Base-by-base conservation (phyloP, 2,797 vertebrate genomes). In the Hyperoplus immaculatus region DNA sequence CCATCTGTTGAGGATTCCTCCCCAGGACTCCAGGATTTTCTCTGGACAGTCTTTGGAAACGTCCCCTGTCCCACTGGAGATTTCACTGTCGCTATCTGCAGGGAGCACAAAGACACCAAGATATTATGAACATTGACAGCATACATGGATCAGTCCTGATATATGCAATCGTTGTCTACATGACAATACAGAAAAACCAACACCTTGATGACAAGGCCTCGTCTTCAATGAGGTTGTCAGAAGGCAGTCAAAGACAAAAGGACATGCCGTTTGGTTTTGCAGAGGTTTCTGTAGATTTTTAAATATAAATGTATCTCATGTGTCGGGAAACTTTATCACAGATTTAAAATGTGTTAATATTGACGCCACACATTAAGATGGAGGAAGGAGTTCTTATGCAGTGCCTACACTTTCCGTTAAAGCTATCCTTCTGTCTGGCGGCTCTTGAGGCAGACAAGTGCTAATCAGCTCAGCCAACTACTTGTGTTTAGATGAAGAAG, bases 21-120 rank as follows among this genome's bases (percentile, higher is more conserved):
- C 98, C 98, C 98, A 99, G 85, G 97, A 98, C 93, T 97, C 98
- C 50, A 99, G 90, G 81, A 99, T 99, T 93, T 99, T 98, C 95
- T 99, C 97, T 10, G 98, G 96, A 92, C 98, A 99, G 83, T 99
- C 98, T 93, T 99, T 99, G 76, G 98, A 99, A 83, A 99, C 98
- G 50, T 99, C 97, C 45, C 98, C 98, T n/a, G 97, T 98, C 77
- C 98, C 98, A 88, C 98, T 99, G 82, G 97, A 98, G 77, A 99
- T 96, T 90, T 99, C 98, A 83, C 96, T 98, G 94, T 99, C 98
- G 56, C 98, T 99, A 42, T 99, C 98, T 99, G 93, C 42, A 78
- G 42, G 41, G 64, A 51, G 82, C 51, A 81, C 71, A 83, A 64
- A 78, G 4, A 69, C 11, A 65, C 4, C 0, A 0, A 65, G 13